These are phyloP conservation scores for Pollenia labialis DNA, from an alignment of 2,888 invertebrate species.

Conservation along the genomic window DNA sequence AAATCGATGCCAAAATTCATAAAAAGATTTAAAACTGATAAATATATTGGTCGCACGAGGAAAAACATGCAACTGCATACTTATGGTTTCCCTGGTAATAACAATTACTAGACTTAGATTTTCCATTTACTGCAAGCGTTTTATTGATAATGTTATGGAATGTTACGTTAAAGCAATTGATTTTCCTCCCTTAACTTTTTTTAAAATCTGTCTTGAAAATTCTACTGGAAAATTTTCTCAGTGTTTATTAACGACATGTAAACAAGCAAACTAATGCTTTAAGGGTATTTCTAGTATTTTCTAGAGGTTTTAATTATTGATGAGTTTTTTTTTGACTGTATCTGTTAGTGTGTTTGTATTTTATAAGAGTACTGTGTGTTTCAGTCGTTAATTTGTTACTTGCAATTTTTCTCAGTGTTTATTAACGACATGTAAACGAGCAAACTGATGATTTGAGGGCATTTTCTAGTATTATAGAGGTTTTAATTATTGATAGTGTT, in stretches of 20 bases:
- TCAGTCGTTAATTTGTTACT: slow-evolving; percentile 52
- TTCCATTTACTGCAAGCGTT: too few relatives aligned
- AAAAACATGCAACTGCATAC: too few relatives aligned
- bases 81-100: too few relatives aligned
- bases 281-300: slow-evolving; percentile 45
- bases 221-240: slow-evolving; percentile 32
- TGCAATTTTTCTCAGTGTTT: slow-evolving; percentile 50
- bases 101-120: too few relatives aligned
- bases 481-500: slow-evolving; percentile 71
- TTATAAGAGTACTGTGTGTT: background rate
- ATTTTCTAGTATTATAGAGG: slow-evolving; percentile 58
- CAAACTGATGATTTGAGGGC: slow-evolving; percentile 48
- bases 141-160: too few relatives aligned
- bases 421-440: slow-evolving; percentile 47
- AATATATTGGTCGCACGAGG: too few relatives aligned
- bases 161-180: too few relatives aligned
- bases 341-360: background rate
- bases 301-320: slow-evolving; percentile 70
- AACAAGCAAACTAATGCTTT: slow-evolving; percentile 51
- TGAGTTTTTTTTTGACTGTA: slow-evolving; percentile 36
- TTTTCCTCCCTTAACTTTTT: too few relatives aligned
- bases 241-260: slow-evolving; percentile 46
- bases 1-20: too few relatives aligned
- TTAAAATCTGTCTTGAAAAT: too few relatives aligned
- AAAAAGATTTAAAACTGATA: too few relatives aligned